A percentile compares a stretch with the other conserved stretches of the same genome.
phyloP scores from a whole-genome alignment of 2,113 vertebrate genomes.

The Malurus melanocephalus region DNA sequence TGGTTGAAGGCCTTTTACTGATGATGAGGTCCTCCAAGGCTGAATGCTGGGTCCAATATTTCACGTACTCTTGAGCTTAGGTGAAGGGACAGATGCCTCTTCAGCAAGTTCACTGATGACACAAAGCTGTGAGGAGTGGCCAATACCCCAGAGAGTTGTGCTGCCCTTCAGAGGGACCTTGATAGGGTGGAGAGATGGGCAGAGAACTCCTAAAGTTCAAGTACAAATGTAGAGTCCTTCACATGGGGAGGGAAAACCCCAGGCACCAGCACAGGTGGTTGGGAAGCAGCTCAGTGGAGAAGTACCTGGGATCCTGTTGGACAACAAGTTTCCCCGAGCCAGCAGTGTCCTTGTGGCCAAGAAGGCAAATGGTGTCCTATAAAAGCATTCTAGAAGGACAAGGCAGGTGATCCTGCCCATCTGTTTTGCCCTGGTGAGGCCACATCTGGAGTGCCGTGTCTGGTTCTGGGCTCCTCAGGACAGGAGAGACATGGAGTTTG shows the following conservation, averaged over 20 bases:
- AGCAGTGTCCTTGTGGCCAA: background rate
- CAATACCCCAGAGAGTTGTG: rapidly evolving
- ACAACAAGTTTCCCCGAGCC: background rate
- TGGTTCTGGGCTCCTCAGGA: background rate
- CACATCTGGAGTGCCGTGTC: background rate
- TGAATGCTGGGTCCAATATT: too few species aligned
- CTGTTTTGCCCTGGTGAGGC: rapidly evolving
- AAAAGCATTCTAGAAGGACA: rapidly evolving
- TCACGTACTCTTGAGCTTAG: background rate
- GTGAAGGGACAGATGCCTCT: background rate
- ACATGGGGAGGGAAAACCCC: background rate
- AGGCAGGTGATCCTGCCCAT: background rate
- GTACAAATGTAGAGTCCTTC: background rate
- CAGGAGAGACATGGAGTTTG: background rate
- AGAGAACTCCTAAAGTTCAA: background rate
- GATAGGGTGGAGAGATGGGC: background rate
- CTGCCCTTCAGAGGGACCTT: too few species aligned
- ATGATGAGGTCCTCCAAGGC: background rate
- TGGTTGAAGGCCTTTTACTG: background rate
- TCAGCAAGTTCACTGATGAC: background rate
- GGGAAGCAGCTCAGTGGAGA: background rate
- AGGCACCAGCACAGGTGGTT: background rate
- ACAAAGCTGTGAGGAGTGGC: background rate
- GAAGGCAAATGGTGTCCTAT: background rate
- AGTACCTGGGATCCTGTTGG: rapidly evolving